phyloP scores from a whole-genome alignment of 2,888 invertebrate species.

The Pyralis farinalis region DNA sequence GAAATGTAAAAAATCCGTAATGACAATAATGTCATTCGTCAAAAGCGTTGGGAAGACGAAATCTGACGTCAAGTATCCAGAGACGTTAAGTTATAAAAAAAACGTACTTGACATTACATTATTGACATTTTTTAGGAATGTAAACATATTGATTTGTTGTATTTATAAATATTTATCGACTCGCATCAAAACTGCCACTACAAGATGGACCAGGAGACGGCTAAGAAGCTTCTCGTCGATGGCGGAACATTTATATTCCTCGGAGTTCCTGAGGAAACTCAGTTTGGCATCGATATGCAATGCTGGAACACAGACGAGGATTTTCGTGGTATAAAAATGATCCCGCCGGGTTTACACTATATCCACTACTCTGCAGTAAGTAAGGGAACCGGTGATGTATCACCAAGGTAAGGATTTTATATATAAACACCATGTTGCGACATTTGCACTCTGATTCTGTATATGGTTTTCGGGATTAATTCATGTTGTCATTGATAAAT shows the following conservation, averaged over 20 bases:
- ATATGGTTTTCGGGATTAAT: too few relatives aligned
- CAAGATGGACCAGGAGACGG: conserved; percentile 88
- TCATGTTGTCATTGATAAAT: too few relatives aligned
- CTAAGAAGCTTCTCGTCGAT: conserved; percentile 87
- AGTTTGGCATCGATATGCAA: conserved; percentile 95
- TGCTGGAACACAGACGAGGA: conserved; percentile 94
- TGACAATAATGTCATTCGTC: too few relatives aligned
- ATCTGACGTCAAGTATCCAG: too few relatives aligned
- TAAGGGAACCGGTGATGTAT: conserved; percentile 81
- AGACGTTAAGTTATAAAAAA: too few relatives aligned
- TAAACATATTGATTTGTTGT: conserved; percentile 51
- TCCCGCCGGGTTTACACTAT: conserved; percentile 97
- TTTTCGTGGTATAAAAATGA: conserved; percentile 98
- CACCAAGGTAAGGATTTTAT: conserved; percentile 78
- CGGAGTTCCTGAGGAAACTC: conserved; percentile 93
- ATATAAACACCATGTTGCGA: too few relatives aligned
- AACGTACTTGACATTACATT: too few relatives aligned
- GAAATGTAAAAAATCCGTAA: too few relatives aligned
- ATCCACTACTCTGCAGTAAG: conserved; percentile 91
- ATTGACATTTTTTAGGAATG: conserved; percentile 34
- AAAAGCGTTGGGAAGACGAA: too few relatives aligned
- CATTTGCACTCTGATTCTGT: too few relatives aligned
- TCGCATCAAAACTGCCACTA: conserved; percentile 17
- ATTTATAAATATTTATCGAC: conserved; percentile 40
- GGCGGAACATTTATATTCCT: conserved; percentile 92